Base-by-base conservation (phyloP, 2,888 invertebrate genomes). In the Epirrhoe tristata region DNA sequence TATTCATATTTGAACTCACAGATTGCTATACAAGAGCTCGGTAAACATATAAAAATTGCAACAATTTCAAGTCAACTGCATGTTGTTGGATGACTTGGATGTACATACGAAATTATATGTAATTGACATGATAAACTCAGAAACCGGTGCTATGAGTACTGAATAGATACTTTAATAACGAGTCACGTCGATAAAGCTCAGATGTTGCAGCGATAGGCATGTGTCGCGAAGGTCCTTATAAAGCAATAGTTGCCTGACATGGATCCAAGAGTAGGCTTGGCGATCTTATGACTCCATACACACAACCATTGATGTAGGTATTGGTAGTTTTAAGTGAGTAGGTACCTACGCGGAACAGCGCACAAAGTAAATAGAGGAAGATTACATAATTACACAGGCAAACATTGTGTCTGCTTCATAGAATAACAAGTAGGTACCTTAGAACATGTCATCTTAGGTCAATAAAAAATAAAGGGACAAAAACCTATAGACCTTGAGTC, bases 351-450 rank as follows among this genome's bases (percentile, higher is more conserved):
- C 77, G 78, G 78, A 77, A 77, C 77, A 64, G 67, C 72, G 74
- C 73, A 76, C 48, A 16, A 16, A 16, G 16, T 72, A 66, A 59
- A 63, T 54, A 67, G 57, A 73, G 74, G 67, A 71, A 72, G 68
- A 75, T 81, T 81, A 78, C 78, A 78, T 81, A 83, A 78, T 70
- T 57, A 78, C 63, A 73, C 62, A 66, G 54, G 71, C 75, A 79
- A 79, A 79, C 74, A 77, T 73, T 69, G 66, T 66, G 66, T 63
- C 71, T 64, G 58, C 57, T 69, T 64, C 12, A 43, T 43, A 43
- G 39, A 72, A 74, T 63, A 71, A 58, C 58, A 70, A 65, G 36
- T 36, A 39, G 36, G 36, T 36, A 39, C 39, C 39, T 43, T 43
- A 12, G 39, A 12, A 43, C 12, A 24, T 24, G 1, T 24, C 24